These are phyloP conservation scores for Mylabris sibirica DNA, from an alignment of 2,888 invertebrate species.

Conservation along the genomic window DNA sequence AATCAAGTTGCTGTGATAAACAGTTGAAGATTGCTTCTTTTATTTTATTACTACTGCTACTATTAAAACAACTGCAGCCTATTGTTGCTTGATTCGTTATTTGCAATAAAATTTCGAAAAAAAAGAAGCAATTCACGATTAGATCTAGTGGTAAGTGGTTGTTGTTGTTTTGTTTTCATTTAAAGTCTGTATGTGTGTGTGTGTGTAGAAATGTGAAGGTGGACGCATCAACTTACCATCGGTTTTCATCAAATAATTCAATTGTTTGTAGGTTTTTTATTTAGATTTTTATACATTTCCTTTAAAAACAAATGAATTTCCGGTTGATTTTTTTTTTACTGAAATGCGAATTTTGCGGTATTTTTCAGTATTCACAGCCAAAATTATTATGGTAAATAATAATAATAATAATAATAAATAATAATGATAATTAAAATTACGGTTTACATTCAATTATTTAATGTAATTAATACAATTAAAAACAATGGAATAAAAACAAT, in stretches of 20 bases:
- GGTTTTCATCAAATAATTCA: neutral
- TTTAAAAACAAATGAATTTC: neutral
- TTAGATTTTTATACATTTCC: neutral
- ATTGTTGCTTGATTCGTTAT: neutral
- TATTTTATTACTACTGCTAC: neutral
- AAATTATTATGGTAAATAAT: neutral
- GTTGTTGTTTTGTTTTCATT: slow-evolving; percentile 5
- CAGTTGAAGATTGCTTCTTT: neutral
- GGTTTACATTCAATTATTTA: neutral
- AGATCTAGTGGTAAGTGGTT: slow-evolving; percentile 8
- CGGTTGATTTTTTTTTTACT: neutral
- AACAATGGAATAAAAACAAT: neutral
- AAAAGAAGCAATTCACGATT: neutral
- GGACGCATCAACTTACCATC: slow-evolving; percentile 2
- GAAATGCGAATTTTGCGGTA: too few relatives aligned
- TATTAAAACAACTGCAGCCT: too few relatives aligned
- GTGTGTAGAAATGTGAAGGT: neutral
- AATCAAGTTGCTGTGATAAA: neutral
- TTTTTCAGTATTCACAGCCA: too few relatives aligned
- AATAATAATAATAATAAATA: neutral
- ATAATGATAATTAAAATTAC: neutral
- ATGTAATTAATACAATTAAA: slow-evolving; percentile 1
- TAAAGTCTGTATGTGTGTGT: neutral
- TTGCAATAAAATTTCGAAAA: neutral
- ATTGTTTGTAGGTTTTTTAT: slow-evolving; percentile 1